Percentiles rank a stretch among this genome's conserved stretches.
Conservation (phyloP, 2,888 invertebrate genomes). For the Operophtera brumata region DNA sequence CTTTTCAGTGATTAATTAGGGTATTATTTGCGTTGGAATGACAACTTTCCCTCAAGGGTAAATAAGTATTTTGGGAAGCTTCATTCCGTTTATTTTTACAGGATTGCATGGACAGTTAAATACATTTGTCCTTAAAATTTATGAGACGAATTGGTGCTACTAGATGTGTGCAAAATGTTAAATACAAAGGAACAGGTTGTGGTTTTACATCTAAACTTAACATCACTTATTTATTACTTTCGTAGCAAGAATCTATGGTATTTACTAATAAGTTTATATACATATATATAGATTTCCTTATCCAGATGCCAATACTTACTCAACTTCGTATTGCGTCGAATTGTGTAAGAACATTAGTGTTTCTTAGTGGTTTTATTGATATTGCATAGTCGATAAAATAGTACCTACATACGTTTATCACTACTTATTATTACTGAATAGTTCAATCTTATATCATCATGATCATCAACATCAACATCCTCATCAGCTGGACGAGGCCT, state of each 20-base stretch:
- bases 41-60: conserved; percentile 10
- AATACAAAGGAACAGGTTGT: background rate
- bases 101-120: background rate
- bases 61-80: conserved; percentile 3
- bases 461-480: too few species aligned
- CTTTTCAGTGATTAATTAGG: background rate
- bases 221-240: background rate
- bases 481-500: too few species aligned
- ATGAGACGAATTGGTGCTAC: background rate
- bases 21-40: conserved; percentile 14
- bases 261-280: background rate
- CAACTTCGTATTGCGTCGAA: background rate
- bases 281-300: background rate
- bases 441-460: background rate
- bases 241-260: background rate
- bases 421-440: background rate
- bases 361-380: background rate
- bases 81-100: conserved; percentile 9
- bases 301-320: background rate
- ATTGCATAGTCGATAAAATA: background rate
- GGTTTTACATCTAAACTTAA: background rate
- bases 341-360: background rate
- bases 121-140: background rate
- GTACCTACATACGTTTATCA: background rate
- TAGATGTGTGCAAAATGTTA: conserved; percentile 1